Conservation (phyloP, 2,113 vertebrate species). For the Oryzias celebensis region DNA sequence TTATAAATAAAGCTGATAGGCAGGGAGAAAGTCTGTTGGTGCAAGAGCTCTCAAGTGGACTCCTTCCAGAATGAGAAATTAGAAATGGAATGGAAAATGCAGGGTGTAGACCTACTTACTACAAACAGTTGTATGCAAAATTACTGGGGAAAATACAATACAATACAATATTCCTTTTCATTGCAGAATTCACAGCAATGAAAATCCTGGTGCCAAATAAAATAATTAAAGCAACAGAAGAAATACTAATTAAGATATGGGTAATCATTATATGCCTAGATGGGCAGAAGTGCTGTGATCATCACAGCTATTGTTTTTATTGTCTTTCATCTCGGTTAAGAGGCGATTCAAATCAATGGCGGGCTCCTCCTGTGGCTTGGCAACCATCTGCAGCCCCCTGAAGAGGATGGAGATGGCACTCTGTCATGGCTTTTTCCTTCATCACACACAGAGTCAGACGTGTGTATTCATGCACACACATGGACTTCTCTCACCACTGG, state of each 20-base stretch:
- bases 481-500: constrained; percentile 58
- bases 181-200: constrained; percentile 49
- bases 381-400: constrained; percentile 57
- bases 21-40: constrained; percentile 48
- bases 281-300: constrained; percentile 68
- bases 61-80: constrained; percentile 35
- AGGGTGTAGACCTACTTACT: constrained; percentile 26
- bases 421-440: constrained; percentile 34
- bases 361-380: constrained; percentile 67
- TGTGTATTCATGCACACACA: constrained; percentile 35
- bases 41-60: constrained; percentile 32
- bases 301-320: constrained; percentile 78
- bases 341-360: constrained; percentile 75
- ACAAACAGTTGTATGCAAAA: constrained; percentile 19
- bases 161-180: constrained; percentile 39
- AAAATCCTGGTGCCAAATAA: constrained; percentile 54
- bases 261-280: constrained; percentile 65
- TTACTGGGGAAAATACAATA: constrained; percentile 14
- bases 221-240: constrained; percentile 63
- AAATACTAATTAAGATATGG: constrained; percentile 66
- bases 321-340: constrained; percentile 76
- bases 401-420: constrained; percentile 58
- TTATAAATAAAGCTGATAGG: constrained; percentile 42
- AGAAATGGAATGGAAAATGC: constrained; percentile 20
- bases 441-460: constrained; percentile 22